Evolutionary conservation across 2,797 vertebrate species (phyloP).

Genomic region (Mustela erminea): DNA sequence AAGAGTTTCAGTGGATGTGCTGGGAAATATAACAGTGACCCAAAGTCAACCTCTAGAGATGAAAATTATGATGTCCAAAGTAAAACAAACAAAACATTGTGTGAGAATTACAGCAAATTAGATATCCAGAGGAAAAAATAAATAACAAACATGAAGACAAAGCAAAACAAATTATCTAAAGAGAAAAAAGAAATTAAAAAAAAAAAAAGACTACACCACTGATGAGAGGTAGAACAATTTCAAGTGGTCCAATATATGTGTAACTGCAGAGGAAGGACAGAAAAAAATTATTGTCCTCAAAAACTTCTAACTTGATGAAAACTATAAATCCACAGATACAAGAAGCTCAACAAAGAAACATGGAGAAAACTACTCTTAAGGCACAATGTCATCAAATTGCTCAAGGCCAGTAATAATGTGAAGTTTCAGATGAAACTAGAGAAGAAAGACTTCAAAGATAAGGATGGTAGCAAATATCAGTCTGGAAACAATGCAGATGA

Average conservation of each 20-base stretch:
- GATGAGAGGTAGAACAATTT: not conserved
- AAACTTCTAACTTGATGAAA: not conserved
- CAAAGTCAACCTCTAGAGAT: not conserved
- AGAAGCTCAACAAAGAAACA: not conserved
- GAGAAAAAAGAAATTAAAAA: not conserved
- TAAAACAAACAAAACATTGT: not conserved
- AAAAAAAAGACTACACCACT: not conserved
- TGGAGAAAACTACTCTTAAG: not conserved
- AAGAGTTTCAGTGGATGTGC: not conserved
- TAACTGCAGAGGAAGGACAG: not conserved
- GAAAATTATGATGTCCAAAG: not conserved
- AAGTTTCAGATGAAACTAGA: not conserved
- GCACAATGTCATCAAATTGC: not conserved
- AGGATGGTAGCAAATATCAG: not conserved
- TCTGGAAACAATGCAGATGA: not conserved
- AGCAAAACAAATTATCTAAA: not conserved
- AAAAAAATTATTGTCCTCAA: not conserved
- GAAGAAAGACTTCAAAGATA: not conserved
- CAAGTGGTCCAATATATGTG: not conserved
- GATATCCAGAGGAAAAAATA: not conserved
- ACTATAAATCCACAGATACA: not conserved
- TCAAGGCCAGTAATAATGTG: not conserved
- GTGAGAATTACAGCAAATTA: not conserved
- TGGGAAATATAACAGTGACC: not conserved
- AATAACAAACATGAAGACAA: not conserved